A percentile compares a stretch with the other conserved stretches of the same genome.
Evolutionary conservation across 2,888 invertebrate genomes (phyloP).

Genomic region (Tenthredo distinguenda): DNA sequence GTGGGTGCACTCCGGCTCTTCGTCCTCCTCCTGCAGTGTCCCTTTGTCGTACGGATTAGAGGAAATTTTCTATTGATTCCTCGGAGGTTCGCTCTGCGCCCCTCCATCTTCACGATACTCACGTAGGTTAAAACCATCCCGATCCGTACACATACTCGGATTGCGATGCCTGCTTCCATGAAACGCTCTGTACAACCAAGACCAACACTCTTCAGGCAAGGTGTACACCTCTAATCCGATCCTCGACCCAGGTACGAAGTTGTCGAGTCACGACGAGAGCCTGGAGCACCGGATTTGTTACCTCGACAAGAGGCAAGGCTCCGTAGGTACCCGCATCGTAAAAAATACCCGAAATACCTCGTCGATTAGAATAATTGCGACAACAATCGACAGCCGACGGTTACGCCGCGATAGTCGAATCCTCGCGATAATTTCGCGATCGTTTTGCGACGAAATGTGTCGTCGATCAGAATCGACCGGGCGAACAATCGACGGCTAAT

Average conservation of each 20-base stretch:
- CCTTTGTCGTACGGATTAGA: slow-evolving; percentile 55
- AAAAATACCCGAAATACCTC: not conserved
- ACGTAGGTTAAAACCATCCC: not conserved
- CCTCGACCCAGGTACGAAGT: slow-evolving; percentile 32
- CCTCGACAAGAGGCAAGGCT: slow-evolving; percentile 40
- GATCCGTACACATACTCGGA: not conserved
- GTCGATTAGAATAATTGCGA: slow-evolving; percentile 25
- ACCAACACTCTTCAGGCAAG: slow-evolving; percentile 12
- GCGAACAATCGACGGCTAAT: not conserved
- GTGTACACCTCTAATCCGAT: slow-evolving; percentile 43
- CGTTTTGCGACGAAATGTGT: too few relatives aligned
- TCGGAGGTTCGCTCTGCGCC: not conserved
- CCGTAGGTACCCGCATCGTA: not conserved
- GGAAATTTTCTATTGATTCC: slow-evolving; percentile 54
- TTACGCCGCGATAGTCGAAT: not conserved
- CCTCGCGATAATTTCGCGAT: not conserved
- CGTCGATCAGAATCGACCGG: too few relatives aligned
- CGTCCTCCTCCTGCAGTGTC: not conserved
- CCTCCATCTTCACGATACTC: not conserved
- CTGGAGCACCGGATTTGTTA: slow-evolving; percentile 45
- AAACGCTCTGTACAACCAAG: slow-evolving; percentile 10
- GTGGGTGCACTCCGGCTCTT: slow-evolving; percentile 33
- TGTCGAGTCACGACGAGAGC: slow-evolving; percentile 48
- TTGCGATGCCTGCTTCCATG: not conserved
- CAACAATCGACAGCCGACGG: not conserved